Percentiles rank a stretch among this genome's conserved stretches.
Conservation (phyloP, 2,113 vertebrate species). For the Platysternon megacephalum region DNA sequence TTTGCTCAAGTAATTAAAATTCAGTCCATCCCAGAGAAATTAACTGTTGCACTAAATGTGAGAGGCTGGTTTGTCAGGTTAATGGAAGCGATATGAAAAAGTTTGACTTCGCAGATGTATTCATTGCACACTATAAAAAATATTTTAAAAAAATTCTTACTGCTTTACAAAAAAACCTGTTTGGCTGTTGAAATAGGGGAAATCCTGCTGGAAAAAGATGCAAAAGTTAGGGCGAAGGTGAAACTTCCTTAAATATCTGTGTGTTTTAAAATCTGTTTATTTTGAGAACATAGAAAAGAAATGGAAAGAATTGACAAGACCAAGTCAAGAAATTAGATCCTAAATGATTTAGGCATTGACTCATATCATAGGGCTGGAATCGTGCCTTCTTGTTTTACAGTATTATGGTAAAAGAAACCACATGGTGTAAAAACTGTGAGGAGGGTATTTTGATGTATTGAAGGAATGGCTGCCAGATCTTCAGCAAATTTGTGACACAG, state of each 20-base stretch:
- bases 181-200: conserved; percentile 44
- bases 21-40: neutral
- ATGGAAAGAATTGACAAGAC: neutral
- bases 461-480: neutral
- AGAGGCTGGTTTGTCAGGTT: neutral
- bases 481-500: neutral
- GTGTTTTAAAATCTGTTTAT: neutral
- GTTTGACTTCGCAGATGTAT: neutral
- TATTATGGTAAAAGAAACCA: neutral
- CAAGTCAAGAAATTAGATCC: neutral
- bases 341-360: neutral
- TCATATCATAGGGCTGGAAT: neutral
- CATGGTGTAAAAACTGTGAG: neutral
- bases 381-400: neutral
- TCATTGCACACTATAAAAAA: neutral
- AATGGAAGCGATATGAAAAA: neutral
- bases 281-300: conserved; percentile 34
- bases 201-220: conserved; percentile 50
- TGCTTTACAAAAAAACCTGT: neutral
- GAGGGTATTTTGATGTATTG: neutral
- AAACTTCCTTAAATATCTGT: conserved; percentile 24
- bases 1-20: neutral
- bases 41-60: neutral
- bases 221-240: conserved; percentile 43
- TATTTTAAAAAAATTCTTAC: neutral